phyloP scores from a whole-genome alignment of 2,797 vertebrate species.

The Propithecus perrieri region DNA sequence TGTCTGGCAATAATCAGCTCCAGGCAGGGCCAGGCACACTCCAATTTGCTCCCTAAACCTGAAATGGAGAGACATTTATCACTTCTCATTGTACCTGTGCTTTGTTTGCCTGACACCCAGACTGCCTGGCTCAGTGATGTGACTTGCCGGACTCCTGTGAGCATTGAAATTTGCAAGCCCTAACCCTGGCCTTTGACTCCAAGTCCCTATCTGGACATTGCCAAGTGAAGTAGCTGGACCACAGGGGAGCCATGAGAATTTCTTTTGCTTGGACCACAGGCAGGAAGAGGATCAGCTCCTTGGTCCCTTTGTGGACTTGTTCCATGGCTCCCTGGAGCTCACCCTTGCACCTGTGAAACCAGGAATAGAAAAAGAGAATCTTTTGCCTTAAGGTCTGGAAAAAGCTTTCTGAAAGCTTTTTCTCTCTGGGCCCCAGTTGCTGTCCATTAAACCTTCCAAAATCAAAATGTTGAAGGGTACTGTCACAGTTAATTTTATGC shows the following conservation, averaged over 20 bases:
- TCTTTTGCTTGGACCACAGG: neutral
- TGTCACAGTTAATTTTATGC: neutral
- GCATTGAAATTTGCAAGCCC: neutral
- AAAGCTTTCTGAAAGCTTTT: neutral
- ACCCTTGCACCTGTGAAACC: neutral
- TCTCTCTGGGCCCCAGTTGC: neutral
- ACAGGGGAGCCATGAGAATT: neutral
- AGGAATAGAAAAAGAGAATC: neutral
- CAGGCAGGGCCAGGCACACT: neutral
- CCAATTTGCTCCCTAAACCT: neutral
- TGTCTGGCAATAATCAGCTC: neutral
- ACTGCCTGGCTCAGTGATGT: neutral
- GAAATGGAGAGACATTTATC: neutral
- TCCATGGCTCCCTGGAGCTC: neutral
- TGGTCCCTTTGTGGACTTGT: neutral
- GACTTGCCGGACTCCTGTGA: neutral
- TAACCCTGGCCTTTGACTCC: neutral
- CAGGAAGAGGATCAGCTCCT: neutral
- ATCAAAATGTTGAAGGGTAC: conserved; percentile 25
- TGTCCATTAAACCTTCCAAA: neutral
- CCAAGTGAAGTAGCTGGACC: neutral
- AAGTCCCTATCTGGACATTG: neutral
- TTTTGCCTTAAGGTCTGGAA: neutral
- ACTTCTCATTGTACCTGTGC: neutral
- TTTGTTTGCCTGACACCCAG: neutral